These are phyloP conservation scores for Thrips palmi DNA, from an alignment of 1,140 invertebrate genomes.

Conservation along the genomic window DNA sequence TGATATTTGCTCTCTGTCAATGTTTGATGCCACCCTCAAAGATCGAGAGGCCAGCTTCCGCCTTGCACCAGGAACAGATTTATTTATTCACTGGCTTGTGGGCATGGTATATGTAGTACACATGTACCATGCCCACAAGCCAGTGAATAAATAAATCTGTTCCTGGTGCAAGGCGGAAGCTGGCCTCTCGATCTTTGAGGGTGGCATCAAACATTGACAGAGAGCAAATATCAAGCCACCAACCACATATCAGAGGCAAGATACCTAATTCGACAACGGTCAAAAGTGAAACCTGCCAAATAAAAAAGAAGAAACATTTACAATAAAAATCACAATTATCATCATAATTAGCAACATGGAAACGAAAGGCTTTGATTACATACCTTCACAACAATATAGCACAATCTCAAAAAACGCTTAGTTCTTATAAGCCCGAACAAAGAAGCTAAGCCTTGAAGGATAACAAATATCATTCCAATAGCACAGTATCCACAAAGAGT, in stretches of 20 bases:
- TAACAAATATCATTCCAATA: conserved; percentile 64
- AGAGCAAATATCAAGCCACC: conserved; percentile 98
- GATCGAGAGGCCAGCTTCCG: conserved; percentile 76
- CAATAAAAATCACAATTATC: too few relatives aligned
- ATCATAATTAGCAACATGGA: too few relatives aligned
- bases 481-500: conserved; percentile 86
- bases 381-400: conserved; percentile 96
- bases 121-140: conserved; percentile 98
- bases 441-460: conserved; percentile 61
- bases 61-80: conserved; percentile 77
- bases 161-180: conserved; percentile 71
- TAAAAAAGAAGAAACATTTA: too few relatives aligned
- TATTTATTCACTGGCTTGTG: conserved; percentile 98
- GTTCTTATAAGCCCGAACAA: conserved; percentile 60
- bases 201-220: conserved; percentile 87
- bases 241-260: conserved; percentile 90
- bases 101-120: conserved; percentile 99
- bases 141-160: conserved; percentile 98
- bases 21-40: conserved; percentile 83
- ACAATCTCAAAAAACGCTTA: conserved; percentile 74
- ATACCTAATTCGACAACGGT: conserved; percentile 92
- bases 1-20: conserved; percentile 88
- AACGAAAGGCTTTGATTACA: too few relatives aligned
- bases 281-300: conserved; percentile 54
- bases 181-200: conserved; percentile 67